These are phyloP conservation scores for Metopolophium dirhodum DNA, from an alignment of 1,140 invertebrate genomes.

Conservation along the genomic window DNA sequence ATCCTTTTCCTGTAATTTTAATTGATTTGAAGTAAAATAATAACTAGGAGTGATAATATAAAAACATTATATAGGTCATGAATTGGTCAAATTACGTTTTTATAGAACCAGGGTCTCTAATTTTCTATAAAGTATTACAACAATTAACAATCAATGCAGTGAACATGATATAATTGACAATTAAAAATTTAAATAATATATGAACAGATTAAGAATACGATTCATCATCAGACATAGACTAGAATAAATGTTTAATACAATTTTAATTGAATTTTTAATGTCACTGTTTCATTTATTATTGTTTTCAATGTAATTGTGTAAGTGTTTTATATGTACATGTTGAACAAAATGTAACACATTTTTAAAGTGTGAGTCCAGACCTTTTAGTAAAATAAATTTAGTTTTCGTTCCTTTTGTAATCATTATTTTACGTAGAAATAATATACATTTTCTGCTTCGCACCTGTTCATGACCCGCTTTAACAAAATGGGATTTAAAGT, in stretches of 20 bases:
- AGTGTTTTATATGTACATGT: not conserved
- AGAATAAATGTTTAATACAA: not conserved
- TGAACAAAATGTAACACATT: not conserved
- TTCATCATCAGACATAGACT: not conserved
- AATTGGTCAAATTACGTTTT: not conserved
- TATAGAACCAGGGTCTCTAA: not conserved
- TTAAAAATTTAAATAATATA: not conserved
- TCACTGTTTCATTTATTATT: not conserved
- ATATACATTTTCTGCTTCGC: slow-evolving; percentile 42
- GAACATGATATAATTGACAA: not conserved
- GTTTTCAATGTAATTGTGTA: not conserved
- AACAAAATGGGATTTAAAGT: slow-evolving; percentile 53
- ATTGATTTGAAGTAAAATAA: not conserved
- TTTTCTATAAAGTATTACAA: not conserved
- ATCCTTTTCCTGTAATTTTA: not conserved
- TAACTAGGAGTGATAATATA: not conserved
- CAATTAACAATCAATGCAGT: not conserved
- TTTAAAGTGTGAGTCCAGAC: not conserved
- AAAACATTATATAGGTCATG: not conserved
- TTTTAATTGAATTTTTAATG: not conserved
- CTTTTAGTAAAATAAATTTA: slow-evolving; percentile 27
- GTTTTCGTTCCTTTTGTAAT: slow-evolving; percentile 22
- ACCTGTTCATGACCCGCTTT: slow-evolving; percentile 49
- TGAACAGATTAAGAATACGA: not conserved
- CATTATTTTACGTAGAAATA: slow-evolving; percentile 43